Percentiles rank a stretch among this genome's conserved stretches.
These are phyloP conservation scores for Drosophila leontia DNA, from an alignment of 1,140 invertebrate genomes.

Conservation along the genomic window DNA sequence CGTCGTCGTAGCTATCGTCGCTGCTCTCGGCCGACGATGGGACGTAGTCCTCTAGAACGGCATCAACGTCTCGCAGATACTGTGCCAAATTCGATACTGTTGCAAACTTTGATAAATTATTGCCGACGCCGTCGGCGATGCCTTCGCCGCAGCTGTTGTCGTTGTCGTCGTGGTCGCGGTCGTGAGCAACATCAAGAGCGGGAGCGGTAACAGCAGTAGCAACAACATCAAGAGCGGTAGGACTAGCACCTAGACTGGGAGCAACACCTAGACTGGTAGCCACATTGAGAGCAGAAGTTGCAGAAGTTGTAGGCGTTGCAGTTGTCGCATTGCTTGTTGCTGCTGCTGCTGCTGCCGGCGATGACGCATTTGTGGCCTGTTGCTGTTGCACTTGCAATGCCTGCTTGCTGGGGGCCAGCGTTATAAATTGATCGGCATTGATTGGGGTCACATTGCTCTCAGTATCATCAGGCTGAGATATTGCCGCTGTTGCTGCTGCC, in stretches of 20 bases:
- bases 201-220: constrained; percentile 5
- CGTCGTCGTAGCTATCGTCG: constrained; percentile 38
- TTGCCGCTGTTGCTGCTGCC: neutral
- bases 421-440: constrained; percentile 84
- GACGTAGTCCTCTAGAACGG: constrained; percentile 83
- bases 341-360: constrained; percentile 45
- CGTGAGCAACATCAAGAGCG: constrained; percentile 47
- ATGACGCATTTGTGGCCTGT: constrained; percentile 61
- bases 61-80: constrained; percentile 85
- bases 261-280: constrained; percentile 6
- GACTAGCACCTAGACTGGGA: neutral
- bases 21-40: constrained; percentile 78
- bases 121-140: constrained; percentile 69
- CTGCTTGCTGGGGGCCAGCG: constrained; percentile 73
- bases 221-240: constrained; percentile 26
- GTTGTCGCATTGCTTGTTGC: constrained; percentile 27
- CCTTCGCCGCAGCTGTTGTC: constrained; percentile 72
- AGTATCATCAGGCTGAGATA: constrained; percentile 30
- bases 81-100: constrained; percentile 85
- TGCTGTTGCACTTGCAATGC: constrained; percentile 36
- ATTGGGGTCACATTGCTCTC: constrained; percentile 83
- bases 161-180: constrained; percentile 57
- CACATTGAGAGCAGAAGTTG: constrained; percentile 13
- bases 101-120: constrained; percentile 85
- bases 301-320: constrained; percentile 41